Evolutionary conservation across 2,888 invertebrate genomes (phyloP).

Genomic region (Crossocerus cetratus): DNA sequence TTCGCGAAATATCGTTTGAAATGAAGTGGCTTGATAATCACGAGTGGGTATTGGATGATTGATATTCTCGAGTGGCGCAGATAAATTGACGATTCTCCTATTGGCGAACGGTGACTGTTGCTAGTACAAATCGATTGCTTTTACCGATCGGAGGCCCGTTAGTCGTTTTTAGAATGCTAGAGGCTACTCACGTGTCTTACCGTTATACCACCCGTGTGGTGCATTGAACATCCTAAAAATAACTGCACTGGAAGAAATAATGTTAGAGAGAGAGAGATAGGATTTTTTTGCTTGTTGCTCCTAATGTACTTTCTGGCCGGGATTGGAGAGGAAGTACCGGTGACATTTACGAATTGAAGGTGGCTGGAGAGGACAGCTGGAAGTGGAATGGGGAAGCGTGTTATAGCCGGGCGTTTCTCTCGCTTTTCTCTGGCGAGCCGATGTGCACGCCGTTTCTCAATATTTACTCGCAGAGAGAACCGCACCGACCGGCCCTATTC

Average conservation of each 20-base stretch:
- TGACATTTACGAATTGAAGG: neutral
- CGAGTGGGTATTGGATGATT: too few species aligned
- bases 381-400: neutral
- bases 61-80: too few species aligned
- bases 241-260: slow-evolving; percentile 45
- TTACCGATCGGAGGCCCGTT: slow-evolving; percentile 29
- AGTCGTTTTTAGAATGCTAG: slow-evolving; percentile 35
- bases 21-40: too few species aligned
- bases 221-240: slow-evolving; percentile 51
- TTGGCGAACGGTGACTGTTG: slow-evolving; percentile 5
- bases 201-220: slow-evolving; percentile 60
- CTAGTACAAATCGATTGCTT: slow-evolving; percentile 32
- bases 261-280: slow-evolving; percentile 10
- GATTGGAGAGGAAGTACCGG: neutral
- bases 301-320: slow-evolving; percentile 22
- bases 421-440: slow-evolving; percentile 7
- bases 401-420: slow-evolving; percentile 4
- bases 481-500: neutral
- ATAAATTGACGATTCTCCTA: too few species aligned
- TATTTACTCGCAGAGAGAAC: neutral
- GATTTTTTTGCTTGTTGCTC: slow-evolving; percentile 40
- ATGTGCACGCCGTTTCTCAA: neutral
- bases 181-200: slow-evolving; percentile 44
- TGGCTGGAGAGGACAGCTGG: neutral
- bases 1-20: too few species aligned